Evolutionary conservation across 1,140 invertebrate genomes (phyloP).

Genomic region (Myzus persicae): DNA sequence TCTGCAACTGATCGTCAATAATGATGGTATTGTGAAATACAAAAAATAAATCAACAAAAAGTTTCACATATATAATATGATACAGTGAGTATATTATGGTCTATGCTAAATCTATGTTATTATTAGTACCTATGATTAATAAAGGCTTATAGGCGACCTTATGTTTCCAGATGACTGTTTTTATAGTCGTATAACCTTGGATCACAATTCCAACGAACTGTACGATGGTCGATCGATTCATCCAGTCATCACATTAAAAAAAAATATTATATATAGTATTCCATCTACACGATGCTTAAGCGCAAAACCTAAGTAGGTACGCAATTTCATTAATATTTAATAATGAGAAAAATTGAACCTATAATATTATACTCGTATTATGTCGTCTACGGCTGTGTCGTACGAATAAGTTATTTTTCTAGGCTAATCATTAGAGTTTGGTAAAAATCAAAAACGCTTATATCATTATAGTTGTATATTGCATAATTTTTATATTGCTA

Average conservation of each 20-base stretch:
- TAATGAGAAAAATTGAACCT: not conserved
- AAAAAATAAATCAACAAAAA: not conserved
- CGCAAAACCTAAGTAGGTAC: not conserved
- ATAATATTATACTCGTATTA: too few relatives aligned
- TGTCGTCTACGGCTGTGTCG: too few relatives aligned
- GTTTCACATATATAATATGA: not conserved
- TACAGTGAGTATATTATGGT: not conserved
- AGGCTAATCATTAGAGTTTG: too few relatives aligned
- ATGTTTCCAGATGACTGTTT: not conserved
- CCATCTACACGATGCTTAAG: not conserved
- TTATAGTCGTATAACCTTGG: not conserved
- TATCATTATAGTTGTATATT: too few relatives aligned
- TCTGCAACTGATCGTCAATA: too few relatives aligned
- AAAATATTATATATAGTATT: not conserved
- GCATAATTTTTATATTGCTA: too few relatives aligned
- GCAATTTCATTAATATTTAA: not conserved
- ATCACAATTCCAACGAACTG: not conserved
- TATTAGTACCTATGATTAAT: not conserved
- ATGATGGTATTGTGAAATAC: not conserved
- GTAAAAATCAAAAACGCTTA: too few relatives aligned
- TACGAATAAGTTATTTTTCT: too few relatives aligned
- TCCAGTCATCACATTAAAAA: not conserved
- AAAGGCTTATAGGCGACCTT: not conserved
- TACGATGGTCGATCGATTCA: not conserved
- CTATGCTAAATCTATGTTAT: not conserved